Conservation (phyloP, 2,113 vertebrate genomes). For the Xiphophorus couchianus region DNA sequence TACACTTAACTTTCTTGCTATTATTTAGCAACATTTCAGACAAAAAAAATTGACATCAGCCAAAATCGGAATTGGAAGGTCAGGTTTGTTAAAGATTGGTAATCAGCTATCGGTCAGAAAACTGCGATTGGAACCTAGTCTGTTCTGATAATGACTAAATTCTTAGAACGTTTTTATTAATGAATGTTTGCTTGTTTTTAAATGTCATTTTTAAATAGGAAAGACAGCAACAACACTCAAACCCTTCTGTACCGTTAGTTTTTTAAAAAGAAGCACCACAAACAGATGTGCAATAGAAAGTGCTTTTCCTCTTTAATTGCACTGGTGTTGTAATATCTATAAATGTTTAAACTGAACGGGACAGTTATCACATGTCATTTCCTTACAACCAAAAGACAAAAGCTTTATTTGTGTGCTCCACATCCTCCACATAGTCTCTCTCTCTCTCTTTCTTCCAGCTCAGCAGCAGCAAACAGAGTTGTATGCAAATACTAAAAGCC, state of each 20-base stretch:
- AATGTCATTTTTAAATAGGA: not conserved
- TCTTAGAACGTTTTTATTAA: not conserved
- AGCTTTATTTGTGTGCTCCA: constrained; percentile 53
- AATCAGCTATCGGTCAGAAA: too few species aligned
- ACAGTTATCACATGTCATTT: constrained; percentile 37
- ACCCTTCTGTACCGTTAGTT: not conserved
- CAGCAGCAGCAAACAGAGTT: constrained; percentile 73
- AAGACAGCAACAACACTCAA: not conserved
- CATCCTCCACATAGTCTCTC: constrained; percentile 18
- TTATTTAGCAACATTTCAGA: too few species aligned
- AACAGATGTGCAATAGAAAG: not conserved
- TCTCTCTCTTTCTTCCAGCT: constrained; percentile 26
- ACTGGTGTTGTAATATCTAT: not conserved
- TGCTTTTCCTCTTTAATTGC: not conserved
- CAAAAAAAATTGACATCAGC: too few species aligned
- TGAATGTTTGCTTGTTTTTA: not conserved
- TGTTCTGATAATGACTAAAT: not conserved
- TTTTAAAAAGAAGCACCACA: not conserved
- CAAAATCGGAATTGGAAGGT: too few species aligned
- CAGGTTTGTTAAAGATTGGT: too few species aligned
- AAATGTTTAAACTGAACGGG: constrained; percentile 11
- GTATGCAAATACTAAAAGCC: constrained; percentile 79
- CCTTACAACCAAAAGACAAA: constrained; percentile 53
- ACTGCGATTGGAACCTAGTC: too few species aligned
- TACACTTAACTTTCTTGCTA: too few species aligned